Evolutionary conservation across 2,888 invertebrate species (phyloP).

Genomic region (Sphinx pinastri): DNA sequence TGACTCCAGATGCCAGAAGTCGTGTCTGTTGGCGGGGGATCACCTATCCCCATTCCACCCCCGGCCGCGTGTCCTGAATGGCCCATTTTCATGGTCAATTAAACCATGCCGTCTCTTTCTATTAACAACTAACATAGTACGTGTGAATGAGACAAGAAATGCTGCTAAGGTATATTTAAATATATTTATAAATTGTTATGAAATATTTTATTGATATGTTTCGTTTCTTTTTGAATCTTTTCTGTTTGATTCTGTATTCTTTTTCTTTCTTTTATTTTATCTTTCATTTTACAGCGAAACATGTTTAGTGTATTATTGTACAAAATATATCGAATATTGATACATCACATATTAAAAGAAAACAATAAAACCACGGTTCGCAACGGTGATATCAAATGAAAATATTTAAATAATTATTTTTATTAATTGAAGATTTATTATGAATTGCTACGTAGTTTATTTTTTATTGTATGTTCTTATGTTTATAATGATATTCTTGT

Average conservation of each 20-base stretch:
- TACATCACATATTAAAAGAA: conserved; percentile 15
- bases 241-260: not conserved
- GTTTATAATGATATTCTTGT: conserved; percentile 42
- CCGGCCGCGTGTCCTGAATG: conserved; percentile 77
- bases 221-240: not conserved
- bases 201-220: conserved; percentile 6
- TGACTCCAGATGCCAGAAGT: conserved; percentile 73
- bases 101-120: conserved; percentile 34
- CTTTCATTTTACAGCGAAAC: not conserved
- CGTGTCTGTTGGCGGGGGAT: conserved; percentile 74
- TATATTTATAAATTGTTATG: not conserved
- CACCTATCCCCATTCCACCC: conserved; percentile 73
- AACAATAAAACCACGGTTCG: not conserved
- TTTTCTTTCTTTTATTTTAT: not conserved
- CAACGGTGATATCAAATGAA: not conserved
- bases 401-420: conserved; percentile 5
- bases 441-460: conserved; percentile 4
- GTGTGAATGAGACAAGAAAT: not conserved
- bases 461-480: conserved; percentile 16
- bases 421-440: not conserved
- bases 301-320: not conserved
- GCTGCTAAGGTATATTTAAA: not conserved
- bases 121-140: not conserved
- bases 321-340: conserved; percentile 8
- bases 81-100: conserved; percentile 80